Percentiles rank a stretch among this genome's conserved stretches.
These are phyloP conservation scores for Macrostomum lignano DNA, from an alignment of 1,140 invertebrate species.

Conservation along the genomic window DNA sequence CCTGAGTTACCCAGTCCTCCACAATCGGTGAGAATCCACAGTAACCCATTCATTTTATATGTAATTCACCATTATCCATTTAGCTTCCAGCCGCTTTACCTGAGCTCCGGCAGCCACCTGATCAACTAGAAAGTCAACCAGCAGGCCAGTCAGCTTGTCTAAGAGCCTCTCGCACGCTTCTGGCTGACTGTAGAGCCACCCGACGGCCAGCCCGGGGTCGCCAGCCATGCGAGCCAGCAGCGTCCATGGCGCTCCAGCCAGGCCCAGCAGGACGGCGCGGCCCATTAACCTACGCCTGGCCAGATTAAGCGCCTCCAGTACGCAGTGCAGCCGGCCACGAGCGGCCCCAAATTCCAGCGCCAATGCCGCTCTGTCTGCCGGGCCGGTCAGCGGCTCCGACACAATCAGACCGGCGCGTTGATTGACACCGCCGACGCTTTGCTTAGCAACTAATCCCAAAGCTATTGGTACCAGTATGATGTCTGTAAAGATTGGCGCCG, in stretches of 20 bases:
- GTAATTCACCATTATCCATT: too few relatives aligned
- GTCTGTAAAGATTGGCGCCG: constrained; percentile 87
- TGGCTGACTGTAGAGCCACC: constrained; percentile 56
- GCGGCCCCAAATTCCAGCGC: constrained; percentile 32
- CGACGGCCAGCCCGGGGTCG: constrained; percentile 44
- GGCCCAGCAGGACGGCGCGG: constrained; percentile 68
- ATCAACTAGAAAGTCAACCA: too few relatives aligned
- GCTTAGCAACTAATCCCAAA: constrained; percentile 65
- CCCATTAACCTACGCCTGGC: constrained; percentile 60
- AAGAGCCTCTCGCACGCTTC: too few relatives aligned
- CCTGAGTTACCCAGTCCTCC: too few relatives aligned
- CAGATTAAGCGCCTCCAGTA: constrained; percentile 65
- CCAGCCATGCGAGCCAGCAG: constrained; percentile 95
- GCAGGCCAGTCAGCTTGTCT: too few relatives aligned
- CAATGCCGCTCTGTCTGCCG: constrained; percentile 43
- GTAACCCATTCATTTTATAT: too few relatives aligned
- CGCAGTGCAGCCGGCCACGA: constrained; percentile 48
- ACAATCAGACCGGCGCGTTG: constrained; percentile 73
- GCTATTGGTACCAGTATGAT: constrained; percentile 51
- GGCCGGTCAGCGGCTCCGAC: constrained; percentile 52
- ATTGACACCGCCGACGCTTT: constrained; percentile 54
- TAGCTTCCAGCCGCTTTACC: too few relatives aligned
- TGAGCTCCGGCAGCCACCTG: too few relatives aligned
- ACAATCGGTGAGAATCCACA: too few relatives aligned
- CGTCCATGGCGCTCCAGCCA: constrained; percentile 77